phyloP scores from a whole-genome alignment of 2,888 invertebrate species.

The Conus canariensis region DNA sequence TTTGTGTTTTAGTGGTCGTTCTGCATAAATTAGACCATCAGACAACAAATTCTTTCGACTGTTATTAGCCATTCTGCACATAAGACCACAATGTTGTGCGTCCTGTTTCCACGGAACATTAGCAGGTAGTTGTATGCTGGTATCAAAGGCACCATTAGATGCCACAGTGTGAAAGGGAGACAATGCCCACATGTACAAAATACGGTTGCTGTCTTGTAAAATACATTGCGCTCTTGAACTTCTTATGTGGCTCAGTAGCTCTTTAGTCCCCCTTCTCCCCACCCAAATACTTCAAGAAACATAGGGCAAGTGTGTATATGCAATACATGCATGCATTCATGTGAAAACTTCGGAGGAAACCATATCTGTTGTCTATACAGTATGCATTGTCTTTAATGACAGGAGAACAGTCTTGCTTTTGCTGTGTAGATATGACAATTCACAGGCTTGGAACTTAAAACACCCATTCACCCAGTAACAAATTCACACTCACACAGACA shows the following conservation, averaged over 20 bases:
- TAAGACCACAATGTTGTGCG: no score
- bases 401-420: not conserved
- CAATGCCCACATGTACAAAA: not conserved
- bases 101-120: not conserved
- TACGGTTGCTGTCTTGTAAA: no score
- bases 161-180: no score
- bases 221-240: no score
- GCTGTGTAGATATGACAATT: not conserved
- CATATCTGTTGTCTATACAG: not conserved
- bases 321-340: no score
- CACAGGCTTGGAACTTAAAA: not conserved
- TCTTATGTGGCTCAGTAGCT: not conserved
- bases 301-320: not conserved
- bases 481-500: conserved; percentile 2
- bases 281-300: not conserved
- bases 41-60: no score
- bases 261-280: not conserved
- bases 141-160: not conserved
- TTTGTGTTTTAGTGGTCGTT: no score
- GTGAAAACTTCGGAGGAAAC: not conserved
- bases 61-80: no score
- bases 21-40: no score
- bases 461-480: not conserved
- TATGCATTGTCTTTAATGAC: not conserved
- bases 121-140: not conserved